phyloP scores from a whole-genome alignment of 2,888 invertebrate genomes.

The Dioctria linearis region DNA sequence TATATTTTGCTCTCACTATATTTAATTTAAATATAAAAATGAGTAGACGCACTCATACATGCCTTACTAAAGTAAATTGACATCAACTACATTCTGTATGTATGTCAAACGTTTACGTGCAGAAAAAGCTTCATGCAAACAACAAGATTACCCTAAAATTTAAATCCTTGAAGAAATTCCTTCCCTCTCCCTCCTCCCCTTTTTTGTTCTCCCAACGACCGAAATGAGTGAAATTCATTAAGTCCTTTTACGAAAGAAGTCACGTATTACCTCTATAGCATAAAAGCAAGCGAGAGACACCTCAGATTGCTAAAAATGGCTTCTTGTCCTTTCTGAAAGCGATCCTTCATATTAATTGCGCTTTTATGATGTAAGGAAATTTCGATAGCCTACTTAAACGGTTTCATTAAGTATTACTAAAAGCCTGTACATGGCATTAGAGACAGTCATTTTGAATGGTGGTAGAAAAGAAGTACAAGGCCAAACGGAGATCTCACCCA shows the following conservation, averaged over 20 bases:
- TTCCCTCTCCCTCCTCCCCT: too few species aligned
- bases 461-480: constrained; percentile 23
- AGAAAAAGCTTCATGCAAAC: too few species aligned
- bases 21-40: too few species aligned
- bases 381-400: constrained; percentile 41
- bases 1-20: too few species aligned
- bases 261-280: constrained; percentile 30
- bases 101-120: too few species aligned
- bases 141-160: too few species aligned
- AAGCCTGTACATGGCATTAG: constrained; percentile 8
- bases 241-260: constrained; percentile 39
- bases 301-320: constrained; percentile 21
- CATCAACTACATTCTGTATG: too few species aligned
- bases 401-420: constrained; percentile 31
- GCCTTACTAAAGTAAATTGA: too few species aligned
- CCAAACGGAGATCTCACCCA: background rate
- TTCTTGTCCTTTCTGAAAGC: constrained; percentile 28
- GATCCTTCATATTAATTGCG: constrained; percentile 40
- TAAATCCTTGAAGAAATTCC: too few species aligned
- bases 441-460: constrained; percentile 29
- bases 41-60: too few species aligned
- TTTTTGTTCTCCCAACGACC: background rate
- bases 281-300: constrained; percentile 33
- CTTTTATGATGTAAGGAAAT: constrained; percentile 15
- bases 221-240: constrained; percentile 40